Conservation (phyloP, 2,113 vertebrate species). For the Thomomys bottae region DNA sequence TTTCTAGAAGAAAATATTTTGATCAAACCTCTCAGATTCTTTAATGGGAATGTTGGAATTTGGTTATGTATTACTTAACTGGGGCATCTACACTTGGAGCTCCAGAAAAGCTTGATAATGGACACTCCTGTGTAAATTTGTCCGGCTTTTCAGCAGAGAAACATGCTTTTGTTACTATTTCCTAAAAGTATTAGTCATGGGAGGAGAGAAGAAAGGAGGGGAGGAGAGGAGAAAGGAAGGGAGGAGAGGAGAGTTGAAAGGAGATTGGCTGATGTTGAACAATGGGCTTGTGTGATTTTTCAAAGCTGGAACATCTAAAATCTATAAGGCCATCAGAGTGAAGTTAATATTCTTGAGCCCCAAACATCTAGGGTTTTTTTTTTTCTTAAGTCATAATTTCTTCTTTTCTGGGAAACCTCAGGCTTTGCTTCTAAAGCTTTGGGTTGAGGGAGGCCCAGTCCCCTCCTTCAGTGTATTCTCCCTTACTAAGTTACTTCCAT, state of each 20-base stretch:
- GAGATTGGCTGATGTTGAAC: conserved; percentile 11
- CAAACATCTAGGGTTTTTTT: conserved; percentile 20
- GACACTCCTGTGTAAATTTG: background rate
- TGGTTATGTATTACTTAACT: background rate
- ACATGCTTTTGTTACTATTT: conserved; percentile 8
- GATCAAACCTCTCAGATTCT: conserved; percentile 1
- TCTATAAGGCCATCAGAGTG: background rate
- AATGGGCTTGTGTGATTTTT: background rate
- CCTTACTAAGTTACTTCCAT: conserved; percentile 9
- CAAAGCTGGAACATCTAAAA: conserved; percentile 11
- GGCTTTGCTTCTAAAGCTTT: conserved; percentile 14
- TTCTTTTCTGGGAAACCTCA: background rate
- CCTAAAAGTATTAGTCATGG: background rate
- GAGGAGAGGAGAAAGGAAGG: no score
- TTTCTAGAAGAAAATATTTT: conserved; percentile 38
- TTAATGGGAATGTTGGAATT: conserved; percentile 26
- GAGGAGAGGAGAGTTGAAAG: background rate
- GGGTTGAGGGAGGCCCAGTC: background rate
- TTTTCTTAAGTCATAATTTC: conserved; percentile 24
- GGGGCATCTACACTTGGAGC: background rate
- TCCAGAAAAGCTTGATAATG: conserved; percentile 10
- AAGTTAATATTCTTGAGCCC: conserved; percentile 11
- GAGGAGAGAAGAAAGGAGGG: no score
- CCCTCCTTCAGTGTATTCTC: background rate
- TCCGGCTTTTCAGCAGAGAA: background rate